Base-by-base conservation (phyloP, 2,888 invertebrate species). In the Eulithis prunata region DNA sequence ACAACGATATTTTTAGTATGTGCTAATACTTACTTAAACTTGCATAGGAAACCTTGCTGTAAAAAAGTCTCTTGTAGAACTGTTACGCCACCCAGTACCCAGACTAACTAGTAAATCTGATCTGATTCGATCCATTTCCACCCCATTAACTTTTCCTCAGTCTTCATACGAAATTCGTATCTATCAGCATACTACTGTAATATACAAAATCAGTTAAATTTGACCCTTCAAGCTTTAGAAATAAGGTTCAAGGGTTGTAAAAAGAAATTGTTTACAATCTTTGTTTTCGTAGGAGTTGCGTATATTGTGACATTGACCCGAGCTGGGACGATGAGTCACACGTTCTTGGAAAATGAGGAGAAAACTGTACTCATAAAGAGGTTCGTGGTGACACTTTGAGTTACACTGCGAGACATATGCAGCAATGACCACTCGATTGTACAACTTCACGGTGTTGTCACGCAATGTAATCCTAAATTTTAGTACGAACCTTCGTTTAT, bases 241-340 rank as follows among this genome's bases (percentile, higher is more conserved):
- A 47, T 51, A 62, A 57, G 43, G 7, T 3, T 43, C 38, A 28
- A 1, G 12, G 1, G 28, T 28, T 47, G 47, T 7, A 10, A n/a
- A 10, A 0, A 13, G 49, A 7, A 57, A 54, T 54, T 13, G 13
- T 57, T 64, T 49, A 6, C 10, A 62, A 69, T 63, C 68, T 69
- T 12, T 59, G 63, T 61, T 38, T 64, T 21, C 10, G 64, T 65
- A 58, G 41, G 63, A 57, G 62, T 73, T 68, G 70, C 69, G 66
- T 81, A 77, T 78, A 74, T 70, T 74, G 74, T 84, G 84, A 86
- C 86, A 86, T 83, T 85, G 84, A 85, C 84, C 83, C 78, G 74
- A 72, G 78, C 72, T 64, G 75, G 71, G 78, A 83, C 62, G 75
- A 80, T 81, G 80, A 79, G 71, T 80, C 81, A 80, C 51, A 54